These are phyloP conservation scores for Lasius fuliginosus DNA, from an alignment of 2,888 invertebrate genomes.

Conservation along the genomic window DNA sequence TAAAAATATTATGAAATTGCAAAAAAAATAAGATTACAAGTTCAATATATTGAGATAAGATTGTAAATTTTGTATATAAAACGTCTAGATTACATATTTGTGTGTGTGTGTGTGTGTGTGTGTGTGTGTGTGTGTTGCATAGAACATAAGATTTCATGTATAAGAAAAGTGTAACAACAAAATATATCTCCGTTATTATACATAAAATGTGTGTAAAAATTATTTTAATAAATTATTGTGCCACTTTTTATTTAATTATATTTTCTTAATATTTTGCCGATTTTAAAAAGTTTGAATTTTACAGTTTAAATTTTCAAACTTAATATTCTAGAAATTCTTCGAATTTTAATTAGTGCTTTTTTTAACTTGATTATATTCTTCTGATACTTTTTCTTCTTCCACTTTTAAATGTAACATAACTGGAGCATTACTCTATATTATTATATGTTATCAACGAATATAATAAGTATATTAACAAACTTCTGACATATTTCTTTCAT, in stretches of 20 bases:
- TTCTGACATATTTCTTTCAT: not conserved
- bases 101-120: not conserved
- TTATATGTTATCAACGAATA: not conserved
- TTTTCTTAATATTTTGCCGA: not conserved
- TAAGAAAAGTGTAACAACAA: not conserved
- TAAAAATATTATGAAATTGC: not conserved
- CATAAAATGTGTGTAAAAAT: not conserved
- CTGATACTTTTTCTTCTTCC: too few species aligned
- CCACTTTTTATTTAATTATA: not conserved
- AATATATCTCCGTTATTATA: not conserved
- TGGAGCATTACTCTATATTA: not conserved
- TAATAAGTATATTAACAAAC: not conserved
- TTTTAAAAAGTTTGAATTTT: not conserved
- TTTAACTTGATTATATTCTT: not conserved
- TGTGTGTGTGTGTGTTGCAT: not conserved
- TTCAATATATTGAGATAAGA: conserved; percentile 1
- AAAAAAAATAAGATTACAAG: not conserved
- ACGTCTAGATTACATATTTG: not conserved
- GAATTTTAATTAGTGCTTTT: not conserved
- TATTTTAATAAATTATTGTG: not conserved
- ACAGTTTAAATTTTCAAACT: not conserved
- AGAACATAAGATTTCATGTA: not conserved
- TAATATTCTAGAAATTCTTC: not conserved
- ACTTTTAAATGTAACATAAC: too few species aligned
- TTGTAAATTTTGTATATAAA: conserved; percentile 8